These are phyloP conservation scores for Pachypeltis micranthus DNA, from an alignment of 1,140 invertebrate species.

Conservation along the genomic window DNA sequence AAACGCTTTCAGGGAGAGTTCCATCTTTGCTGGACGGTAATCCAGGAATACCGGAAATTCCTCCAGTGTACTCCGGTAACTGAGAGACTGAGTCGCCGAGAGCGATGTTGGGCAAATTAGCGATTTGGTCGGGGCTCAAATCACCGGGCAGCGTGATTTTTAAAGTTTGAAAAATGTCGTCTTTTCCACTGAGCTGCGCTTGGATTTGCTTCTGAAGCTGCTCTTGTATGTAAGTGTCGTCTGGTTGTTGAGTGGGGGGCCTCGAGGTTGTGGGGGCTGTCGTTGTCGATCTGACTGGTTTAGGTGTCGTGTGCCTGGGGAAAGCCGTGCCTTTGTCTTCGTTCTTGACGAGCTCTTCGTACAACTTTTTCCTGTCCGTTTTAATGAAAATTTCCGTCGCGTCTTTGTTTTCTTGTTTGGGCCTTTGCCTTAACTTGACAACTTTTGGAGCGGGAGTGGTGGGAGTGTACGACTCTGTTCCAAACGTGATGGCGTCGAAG, in stretches of 20 bases:
- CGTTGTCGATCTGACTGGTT: constrained; percentile 9
- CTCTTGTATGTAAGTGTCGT: constrained; percentile 18
- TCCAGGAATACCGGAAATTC: neutral
- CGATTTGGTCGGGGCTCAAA: constrained; percentile 21
- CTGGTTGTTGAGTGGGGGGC: neutral
- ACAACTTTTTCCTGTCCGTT: constrained; percentile 24
- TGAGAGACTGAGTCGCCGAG: constrained; percentile 1
- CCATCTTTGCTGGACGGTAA: constrained; percentile 11
- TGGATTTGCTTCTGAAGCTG: constrained; percentile 23
- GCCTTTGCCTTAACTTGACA: constrained; percentile 17
- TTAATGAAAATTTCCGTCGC: constrained; percentile 13
- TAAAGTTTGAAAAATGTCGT: constrained; percentile 22
- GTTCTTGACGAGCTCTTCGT: constrained; percentile 20
- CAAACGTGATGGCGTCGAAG: constrained; percentile 18
- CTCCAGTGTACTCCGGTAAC: neutral
- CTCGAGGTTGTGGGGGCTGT: constrained; percentile 6
- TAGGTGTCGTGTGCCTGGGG: neutral
- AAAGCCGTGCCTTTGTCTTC: neutral
- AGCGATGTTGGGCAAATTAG: constrained; percentile 18
- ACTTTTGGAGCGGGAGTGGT: constrained; percentile 9
- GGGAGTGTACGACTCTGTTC: constrained; percentile 7
- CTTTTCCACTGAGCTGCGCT: constrained; percentile 21
- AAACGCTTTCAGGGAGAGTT: constrained; percentile 12
- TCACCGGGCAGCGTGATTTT: constrained; percentile 20
- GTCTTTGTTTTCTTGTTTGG: constrained; percentile 16